These are phyloP conservation scores for Acleris holmiana DNA, from an alignment of 2,888 invertebrate genomes.

Conservation along the genomic window DNA sequence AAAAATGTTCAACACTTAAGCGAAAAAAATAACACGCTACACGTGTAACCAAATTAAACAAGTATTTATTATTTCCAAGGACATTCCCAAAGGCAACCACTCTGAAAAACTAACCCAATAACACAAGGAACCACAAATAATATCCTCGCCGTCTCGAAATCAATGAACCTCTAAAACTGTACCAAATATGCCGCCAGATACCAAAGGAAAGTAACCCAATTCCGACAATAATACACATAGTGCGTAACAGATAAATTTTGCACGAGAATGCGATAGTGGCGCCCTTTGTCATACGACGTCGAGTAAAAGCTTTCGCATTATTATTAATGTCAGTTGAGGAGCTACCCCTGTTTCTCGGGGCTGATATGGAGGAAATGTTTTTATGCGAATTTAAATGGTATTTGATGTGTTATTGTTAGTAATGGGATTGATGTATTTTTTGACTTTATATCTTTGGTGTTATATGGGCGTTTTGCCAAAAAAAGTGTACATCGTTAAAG, in stretches of 20 bases:
- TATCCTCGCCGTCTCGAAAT: slow-evolving; percentile 20
- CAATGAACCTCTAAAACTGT: slow-evolving; percentile 38
- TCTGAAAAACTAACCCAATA: slow-evolving; percentile 23
- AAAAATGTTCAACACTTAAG: no score
- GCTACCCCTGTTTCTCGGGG: slow-evolving; percentile 32
- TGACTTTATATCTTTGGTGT: neutral
- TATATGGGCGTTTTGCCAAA: no score
- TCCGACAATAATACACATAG: slow-evolving; percentile 36
- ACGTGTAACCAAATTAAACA: neutral
- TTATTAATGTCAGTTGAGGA: slow-evolving; percentile 39
- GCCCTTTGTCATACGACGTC: slow-evolving; percentile 38
- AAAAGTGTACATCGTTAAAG: no score
- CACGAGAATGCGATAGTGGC: slow-evolving; percentile 34
- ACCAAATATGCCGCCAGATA: slow-evolving; percentile 33
- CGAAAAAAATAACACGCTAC: no score
- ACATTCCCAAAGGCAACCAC: slow-evolving; percentile 6
- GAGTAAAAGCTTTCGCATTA: slow-evolving; percentile 38
- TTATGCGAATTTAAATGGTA: slow-evolving; percentile 32
- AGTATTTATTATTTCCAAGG: neutral
- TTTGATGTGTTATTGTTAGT: slow-evolving; percentile 13
- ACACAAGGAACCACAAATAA: slow-evolving; percentile 32
- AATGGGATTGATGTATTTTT: slow-evolving; percentile 13
- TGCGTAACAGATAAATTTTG: slow-evolving; percentile 36
- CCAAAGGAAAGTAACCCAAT: slow-evolving; percentile 34
- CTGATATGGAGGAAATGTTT: slow-evolving; percentile 32